phyloP scores from a whole-genome alignment of 2,113 vertebrate genomes.

The Gallinago undulata region DNA sequence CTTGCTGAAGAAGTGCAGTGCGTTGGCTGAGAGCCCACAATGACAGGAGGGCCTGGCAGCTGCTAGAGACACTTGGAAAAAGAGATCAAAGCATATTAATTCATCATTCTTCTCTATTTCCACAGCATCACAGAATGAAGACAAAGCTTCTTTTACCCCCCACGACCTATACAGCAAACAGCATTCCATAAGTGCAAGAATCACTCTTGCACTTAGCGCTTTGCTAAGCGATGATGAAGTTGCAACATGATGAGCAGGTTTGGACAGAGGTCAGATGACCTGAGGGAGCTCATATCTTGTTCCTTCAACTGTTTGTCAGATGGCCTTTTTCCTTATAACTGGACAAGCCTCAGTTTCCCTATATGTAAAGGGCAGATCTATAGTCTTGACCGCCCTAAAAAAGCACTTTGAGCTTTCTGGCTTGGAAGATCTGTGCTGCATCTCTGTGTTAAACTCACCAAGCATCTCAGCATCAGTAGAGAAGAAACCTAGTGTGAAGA shows the following conservation, averaged over 20 bases:
- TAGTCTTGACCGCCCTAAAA: neutral
- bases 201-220: neutral
- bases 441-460: neutral
- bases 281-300: neutral
- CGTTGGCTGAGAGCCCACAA: neutral
- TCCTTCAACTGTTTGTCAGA: neutral
- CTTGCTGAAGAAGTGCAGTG: neutral
- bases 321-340: neutral
- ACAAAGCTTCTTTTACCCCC: neutral
- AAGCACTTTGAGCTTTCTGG: neutral
- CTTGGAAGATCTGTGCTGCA: neutral
- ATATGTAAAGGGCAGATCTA: neutral
- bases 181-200: neutral
- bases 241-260: neutral
- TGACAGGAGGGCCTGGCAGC: neutral
- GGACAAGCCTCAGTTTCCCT: neutral
- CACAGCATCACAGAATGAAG: neutral
- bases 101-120: neutral
- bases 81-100: neutral
- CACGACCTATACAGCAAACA: neutral
- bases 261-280: neutral
- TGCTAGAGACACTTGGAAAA: neutral
- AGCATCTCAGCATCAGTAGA: neutral
- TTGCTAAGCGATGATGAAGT: neutral
- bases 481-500: neutral